Evolutionary conservation across 2,888 invertebrate species (phyloP), one percentile per base, ranked within the genome.

Genomic region (Notocelia uddmanniana): DNA sequence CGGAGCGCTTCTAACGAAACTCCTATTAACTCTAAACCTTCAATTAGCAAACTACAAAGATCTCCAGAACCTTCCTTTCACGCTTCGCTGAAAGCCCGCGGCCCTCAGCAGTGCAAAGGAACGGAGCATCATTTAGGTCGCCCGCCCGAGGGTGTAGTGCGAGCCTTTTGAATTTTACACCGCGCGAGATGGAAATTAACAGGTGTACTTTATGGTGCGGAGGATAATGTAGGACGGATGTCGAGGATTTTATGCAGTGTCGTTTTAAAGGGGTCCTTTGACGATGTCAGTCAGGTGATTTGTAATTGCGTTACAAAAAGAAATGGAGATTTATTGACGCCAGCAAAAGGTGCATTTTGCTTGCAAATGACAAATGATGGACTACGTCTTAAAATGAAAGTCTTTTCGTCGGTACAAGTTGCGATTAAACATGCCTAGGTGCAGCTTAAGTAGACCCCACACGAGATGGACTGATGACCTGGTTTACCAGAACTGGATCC

Each of bases 111-210:
- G 82, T 77, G 79, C 79, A 74, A 83, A 87, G 87, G 86, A 86
- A 82, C 74, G 63, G 64, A 79, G 75, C 78, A 76, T 82, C 80
- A 87, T 87, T 85, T 85, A 80, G 88, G 88, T 88, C 87, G 83
- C 82, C 80, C 76, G 76, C 77, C 72, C 73, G 66, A 72, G 75
- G 75, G 73, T 69, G 68, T 67, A 73, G 66, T 50, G 72, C 69
- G 63, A 34, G 64, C 60, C 74, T 74, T 74, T 73, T 71, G 59
- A 62, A 72, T 67, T 72, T 67, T 72, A 59, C 66, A 37, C 66
- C 54, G 58, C 58, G 58, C 9, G 54, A 37, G 64, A 54, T 37
- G 64, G 64, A 13, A 63, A 52, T 64, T 54, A 64, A 64, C 34
- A 23, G 63, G 37, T 52, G 54, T 54, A 37, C 54, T 52, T 64